Percentiles rank a stretch among this genome's conserved stretches.
phyloP scores from a whole-genome alignment of 2,797 vertebrate genomes.

The Kryptopterus vitreolus region DNA sequence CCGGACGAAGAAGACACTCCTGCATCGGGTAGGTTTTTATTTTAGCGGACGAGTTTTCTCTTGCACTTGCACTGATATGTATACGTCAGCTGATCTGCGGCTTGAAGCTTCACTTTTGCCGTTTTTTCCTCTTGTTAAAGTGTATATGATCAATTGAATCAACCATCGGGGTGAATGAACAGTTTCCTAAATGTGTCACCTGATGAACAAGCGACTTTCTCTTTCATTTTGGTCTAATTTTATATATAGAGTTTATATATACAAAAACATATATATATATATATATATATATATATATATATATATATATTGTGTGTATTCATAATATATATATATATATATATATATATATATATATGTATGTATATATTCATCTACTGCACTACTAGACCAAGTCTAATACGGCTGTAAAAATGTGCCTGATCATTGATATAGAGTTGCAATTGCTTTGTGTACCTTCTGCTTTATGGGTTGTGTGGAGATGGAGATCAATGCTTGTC shows the following conservation, averaged over 20 bases:
- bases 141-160: neutral
- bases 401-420: neutral
- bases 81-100: neutral
- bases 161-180: neutral
- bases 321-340: neutral
- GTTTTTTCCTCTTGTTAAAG: neutral
- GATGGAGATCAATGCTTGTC: constrained; percentile 31
- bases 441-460: constrained; percentile 9
- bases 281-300: neutral
- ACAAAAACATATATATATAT: too few species aligned
- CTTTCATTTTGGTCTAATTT: neutral
- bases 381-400: neutral
- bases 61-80: neutral
- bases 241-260: neutral
- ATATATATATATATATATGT: neutral
- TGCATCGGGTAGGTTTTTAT: constrained; percentile 72
- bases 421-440: neutral
- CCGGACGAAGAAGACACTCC: constrained; percentile 74
- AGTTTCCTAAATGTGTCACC: neutral
- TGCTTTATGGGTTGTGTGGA: constrained; percentile 7
- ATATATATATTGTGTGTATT: neutral
- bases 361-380: neutral
- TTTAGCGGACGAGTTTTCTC: neutral
- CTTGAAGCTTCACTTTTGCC: neutral
- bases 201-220: neutral